A percentile compares a stretch with the other conserved stretches of the same genome.
phyloP scores from a whole-genome alignment of 1,140 invertebrate genomes.

The Chionoecetes opilio region DNA sequence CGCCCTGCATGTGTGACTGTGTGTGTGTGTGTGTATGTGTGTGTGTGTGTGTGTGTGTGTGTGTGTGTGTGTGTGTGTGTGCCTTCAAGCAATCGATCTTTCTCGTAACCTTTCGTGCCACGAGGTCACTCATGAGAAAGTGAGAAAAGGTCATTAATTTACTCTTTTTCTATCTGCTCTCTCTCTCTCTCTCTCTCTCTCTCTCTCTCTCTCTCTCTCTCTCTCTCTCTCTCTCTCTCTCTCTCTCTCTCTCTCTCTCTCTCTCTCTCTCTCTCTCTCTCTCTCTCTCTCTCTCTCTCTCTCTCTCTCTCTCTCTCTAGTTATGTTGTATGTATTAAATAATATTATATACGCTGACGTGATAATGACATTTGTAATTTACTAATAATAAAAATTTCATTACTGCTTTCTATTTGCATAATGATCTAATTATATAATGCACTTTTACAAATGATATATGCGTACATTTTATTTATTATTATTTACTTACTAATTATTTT shows the following conservation, averaged over 20 bases:
- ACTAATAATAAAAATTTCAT: no score
- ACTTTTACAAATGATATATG: no score
- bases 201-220: not conserved
- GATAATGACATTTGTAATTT: no score
- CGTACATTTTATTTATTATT: no score
- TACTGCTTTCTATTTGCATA: no score
- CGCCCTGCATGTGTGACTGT: not conserved
- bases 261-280: constrained; percentile 5
- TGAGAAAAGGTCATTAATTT: not conserved
- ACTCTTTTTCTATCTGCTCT: not conserved
- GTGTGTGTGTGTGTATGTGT: not conserved
- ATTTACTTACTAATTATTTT: no score
- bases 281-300: not conserved
- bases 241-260: not conserved
- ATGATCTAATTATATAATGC: no score
- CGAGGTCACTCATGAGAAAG: constrained; percentile 14
- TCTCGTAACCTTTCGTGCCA: not conserved
- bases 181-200: not conserved
- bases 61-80: not conserved
- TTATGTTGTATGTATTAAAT: no score
- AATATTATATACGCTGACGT: no score
- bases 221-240: constrained; percentile 23
- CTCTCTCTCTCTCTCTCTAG: constrained; percentile 32
- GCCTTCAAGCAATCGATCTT: not conserved
- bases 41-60: not conserved